Conservation (phyloP, 1,140 invertebrate genomes). For the Mya arenaria region DNA sequence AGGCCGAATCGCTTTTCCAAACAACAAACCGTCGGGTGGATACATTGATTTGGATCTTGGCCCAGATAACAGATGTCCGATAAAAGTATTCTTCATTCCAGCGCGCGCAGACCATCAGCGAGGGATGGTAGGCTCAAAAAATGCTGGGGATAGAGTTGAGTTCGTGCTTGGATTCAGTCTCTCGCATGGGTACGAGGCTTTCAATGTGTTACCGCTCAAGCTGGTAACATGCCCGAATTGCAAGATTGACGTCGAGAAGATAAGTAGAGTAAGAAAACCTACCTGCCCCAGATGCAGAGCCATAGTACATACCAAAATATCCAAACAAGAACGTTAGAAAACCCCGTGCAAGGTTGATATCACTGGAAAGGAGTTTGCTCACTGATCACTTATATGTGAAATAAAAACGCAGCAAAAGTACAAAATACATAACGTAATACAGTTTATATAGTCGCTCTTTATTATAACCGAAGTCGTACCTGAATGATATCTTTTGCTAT, state of each 20-base stretch:
- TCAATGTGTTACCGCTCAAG: constrained; percentile 1
- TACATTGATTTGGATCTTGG: constrained; percentile 43
- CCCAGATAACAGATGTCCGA: neutral
- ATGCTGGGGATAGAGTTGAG: constrained; percentile 3
- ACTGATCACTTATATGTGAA: no score
- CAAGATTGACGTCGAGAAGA: neutral
- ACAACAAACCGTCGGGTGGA: constrained; percentile 16
- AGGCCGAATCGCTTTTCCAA: constrained; percentile 24
- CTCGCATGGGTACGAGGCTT: constrained; percentile 41
- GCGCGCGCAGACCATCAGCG: neutral
- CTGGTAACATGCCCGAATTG: neutral
- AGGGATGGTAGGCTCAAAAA: neutral
- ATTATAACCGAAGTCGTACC: no score
- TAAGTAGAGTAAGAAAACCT: neutral
- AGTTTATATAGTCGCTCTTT: no score
- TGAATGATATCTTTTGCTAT: no score
- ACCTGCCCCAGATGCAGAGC: neutral
- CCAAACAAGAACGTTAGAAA: no score
- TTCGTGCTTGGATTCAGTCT: constrained; percentile 34
- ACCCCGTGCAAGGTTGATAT: no score
- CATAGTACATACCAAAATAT: no score
- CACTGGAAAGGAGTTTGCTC: no score
- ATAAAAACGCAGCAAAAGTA: no score
- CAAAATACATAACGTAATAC: no score
- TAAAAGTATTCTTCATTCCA: constrained; percentile 17